Base-by-base conservation (phyloP, 2,888 invertebrate genomes). In the Toxonevra muliebris region DNA sequence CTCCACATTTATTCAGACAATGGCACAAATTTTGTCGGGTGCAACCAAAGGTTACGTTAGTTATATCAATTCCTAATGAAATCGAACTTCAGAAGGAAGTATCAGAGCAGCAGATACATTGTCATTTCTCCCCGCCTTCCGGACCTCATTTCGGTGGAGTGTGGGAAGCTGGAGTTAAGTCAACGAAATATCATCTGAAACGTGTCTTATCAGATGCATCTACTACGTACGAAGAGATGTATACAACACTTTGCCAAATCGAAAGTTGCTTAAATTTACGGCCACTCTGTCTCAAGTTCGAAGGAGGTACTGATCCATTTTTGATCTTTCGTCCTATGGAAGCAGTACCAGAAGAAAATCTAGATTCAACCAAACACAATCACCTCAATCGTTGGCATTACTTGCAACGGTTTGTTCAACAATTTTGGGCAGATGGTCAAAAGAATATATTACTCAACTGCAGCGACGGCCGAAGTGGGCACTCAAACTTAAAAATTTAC, bases 241-340 rank as follows among this genome's bases (percentile, higher is more conserved):
- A 70, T 13, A 82, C 80, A 1, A n/a, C 79, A 5, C 17, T 79
- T 15, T 73, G 73, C 40, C 79, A 80, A 72, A 76, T 82, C 41
- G 80, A 82, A 70, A 75, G 76, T 0, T 73, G 76, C n/a, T 60
- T 81, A 0, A 81, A 82, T 63, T 80, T 78, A 1, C 66, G 81
- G 10, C 79, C 81, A 12, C 48, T 81, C 7, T 73, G 64, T 7
- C 7, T 66, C 20, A 68, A 66, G 41, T 68, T 66, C 12, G 55
- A 66, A 61, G 61, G 58, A 11, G 70, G 66, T 58, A 9, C 50
- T 4, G 66, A 66, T 20, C 68, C 68, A n/a, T 68, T 66, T 3
- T 41, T 65, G 13, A 70, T 70, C 20, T 48, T 65, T 13, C 67
- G 62, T 19, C 9, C 59, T 40, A 57, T 68, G 66, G 50, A 17